A percentile compares a stretch with the other conserved stretches of the same genome.
phyloP scores from a whole-genome alignment of 35 echinoderm and acorn worm species.

The Apostichopus japonicus region DNA sequence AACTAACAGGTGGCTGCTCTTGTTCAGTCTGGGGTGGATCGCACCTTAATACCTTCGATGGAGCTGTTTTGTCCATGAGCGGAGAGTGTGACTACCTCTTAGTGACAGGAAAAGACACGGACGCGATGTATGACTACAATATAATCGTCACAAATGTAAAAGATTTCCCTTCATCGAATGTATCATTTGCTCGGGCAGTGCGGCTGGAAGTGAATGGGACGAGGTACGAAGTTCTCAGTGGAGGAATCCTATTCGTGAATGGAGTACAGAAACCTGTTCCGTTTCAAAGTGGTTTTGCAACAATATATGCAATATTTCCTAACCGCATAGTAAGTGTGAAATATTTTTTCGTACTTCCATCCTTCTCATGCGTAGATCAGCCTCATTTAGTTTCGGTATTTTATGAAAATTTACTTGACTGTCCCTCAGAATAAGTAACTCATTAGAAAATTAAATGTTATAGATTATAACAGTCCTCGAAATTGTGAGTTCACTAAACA shows the following conservation, averaged over 20 bases:
- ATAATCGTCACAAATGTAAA: background rate
- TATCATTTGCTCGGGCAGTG: background rate
- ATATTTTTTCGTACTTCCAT: too few relatives aligned
- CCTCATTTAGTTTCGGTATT: too few relatives aligned
- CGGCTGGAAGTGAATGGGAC: background rate
- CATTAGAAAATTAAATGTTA: too few relatives aligned
- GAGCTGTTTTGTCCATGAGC: background rate
- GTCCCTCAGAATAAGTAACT: too few relatives aligned
- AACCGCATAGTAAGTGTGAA: background rate
- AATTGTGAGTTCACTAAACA: too few relatives aligned
- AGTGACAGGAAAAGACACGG: background rate
- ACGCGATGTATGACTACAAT: background rate
- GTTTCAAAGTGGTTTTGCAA: background rate
- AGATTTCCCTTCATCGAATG: background rate
- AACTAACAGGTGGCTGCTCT: background rate
- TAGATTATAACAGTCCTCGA: too few relatives aligned
- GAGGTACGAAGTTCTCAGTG: slow-evolving; percentile 6
- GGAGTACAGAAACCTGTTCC: background rate
- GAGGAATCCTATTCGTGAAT: slow-evolving; percentile 15
- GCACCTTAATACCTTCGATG: background rate
- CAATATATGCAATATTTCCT: background rate
- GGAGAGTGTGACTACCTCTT: slow-evolving; percentile 8
- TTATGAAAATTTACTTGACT: too few relatives aligned
- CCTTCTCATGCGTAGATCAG: too few relatives aligned
- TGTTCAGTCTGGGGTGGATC: slow-evolving; percentile 23